Evolutionary conservation across 1,140 invertebrate genomes (phyloP).

Genomic region (Drosophila lowei): DNA sequence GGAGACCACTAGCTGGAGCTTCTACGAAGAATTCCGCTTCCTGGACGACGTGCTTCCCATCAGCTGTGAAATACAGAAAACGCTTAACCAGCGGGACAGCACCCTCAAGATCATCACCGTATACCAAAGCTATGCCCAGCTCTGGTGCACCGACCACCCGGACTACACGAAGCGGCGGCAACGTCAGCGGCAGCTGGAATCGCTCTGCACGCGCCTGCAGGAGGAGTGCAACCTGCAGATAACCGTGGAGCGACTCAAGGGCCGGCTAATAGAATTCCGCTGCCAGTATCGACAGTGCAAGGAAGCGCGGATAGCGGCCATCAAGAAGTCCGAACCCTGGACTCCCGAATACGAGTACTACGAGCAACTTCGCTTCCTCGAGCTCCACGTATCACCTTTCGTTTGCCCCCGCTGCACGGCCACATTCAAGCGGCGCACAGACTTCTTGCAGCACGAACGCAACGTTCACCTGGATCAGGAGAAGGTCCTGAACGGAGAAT

Average conservation of each 20-base stretch:
- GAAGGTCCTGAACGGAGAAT: slow-evolving; percentile 21
- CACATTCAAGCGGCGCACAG: slow-evolving; percentile 58
- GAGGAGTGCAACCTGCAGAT: slow-evolving; percentile 71
- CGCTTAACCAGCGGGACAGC: slow-evolving; percentile 55
- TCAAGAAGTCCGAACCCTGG: slow-evolving; percentile 39
- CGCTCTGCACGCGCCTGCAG: slow-evolving; percentile 60
- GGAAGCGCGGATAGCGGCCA: slow-evolving; percentile 39
- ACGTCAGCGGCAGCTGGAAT: slow-evolving; percentile 56
- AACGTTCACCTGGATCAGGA: slow-evolving; percentile 57
- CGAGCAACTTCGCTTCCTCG: slow-evolving; percentile 56
- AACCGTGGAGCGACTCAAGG: slow-evolving; percentile 60
- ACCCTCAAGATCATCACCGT: slow-evolving; percentile 73
- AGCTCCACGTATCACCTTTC: slow-evolving; percentile 70
- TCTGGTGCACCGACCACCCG: slow-evolving; percentile 71
- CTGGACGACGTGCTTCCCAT: slow-evolving; percentile 69
- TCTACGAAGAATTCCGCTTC: slow-evolving; percentile 67
- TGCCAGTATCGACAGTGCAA: slow-evolving; percentile 72
- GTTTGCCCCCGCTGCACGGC: slow-evolving; percentile 45
- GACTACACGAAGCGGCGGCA: slow-evolving; percentile 69
- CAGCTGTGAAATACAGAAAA: slow-evolving; percentile 57
- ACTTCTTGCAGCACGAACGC: slow-evolving; percentile 54
- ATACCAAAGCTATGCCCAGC: slow-evolving; percentile 63
- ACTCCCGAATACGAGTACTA: slow-evolving; percentile 65
- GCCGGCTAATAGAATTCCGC: slow-evolving; percentile 68
- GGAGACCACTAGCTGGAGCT: slow-evolving; percentile 47